Evolutionary conservation across 2,113 vertebrate species (phyloP).

Genomic region (Amblyornis subalaris): DNA sequence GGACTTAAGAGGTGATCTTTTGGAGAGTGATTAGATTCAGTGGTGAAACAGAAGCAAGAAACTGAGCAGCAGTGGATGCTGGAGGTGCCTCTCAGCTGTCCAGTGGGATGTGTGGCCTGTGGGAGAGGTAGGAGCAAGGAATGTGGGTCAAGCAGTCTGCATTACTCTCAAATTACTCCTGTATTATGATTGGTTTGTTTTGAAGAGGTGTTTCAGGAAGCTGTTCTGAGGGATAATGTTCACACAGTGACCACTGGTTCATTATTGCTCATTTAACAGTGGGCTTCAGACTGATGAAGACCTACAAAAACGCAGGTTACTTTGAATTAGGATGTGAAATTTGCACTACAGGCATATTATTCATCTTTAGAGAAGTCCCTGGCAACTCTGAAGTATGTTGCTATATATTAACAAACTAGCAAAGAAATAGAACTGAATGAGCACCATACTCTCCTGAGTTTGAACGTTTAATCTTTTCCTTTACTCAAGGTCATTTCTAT

Average conservation of each 20-base stretch:
- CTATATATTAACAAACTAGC: slow-evolving; percentile 24
- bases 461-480: not conserved
- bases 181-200: not conserved
- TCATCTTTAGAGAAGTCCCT: not conserved
- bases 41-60: not conserved
- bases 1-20: not conserved
- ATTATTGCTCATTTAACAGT: not conserved
- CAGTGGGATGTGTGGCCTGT: not conserved
- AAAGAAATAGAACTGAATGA: slow-evolving; percentile 27
- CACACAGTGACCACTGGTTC: not conserved
- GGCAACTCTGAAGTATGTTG: not conserved
- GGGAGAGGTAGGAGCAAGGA: not conserved
- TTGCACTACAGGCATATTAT: not conserved
- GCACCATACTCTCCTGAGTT: not conserved
- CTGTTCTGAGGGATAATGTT: not conserved
- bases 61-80: not conserved
- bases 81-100: not conserved
- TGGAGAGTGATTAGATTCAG: not conserved
- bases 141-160: not conserved
- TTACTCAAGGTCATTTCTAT: slow-evolving; percentile 13
- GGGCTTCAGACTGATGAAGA: not conserved
- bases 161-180: not conserved
- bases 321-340: not conserved
- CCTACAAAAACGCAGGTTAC: not conserved
- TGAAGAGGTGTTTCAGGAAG: not conserved